Evolutionary conservation across 2,797 vertebrate species (phyloP), one percentile per base, ranked within the genome.

Genomic region (Gymnocypris eckloni): DNA sequence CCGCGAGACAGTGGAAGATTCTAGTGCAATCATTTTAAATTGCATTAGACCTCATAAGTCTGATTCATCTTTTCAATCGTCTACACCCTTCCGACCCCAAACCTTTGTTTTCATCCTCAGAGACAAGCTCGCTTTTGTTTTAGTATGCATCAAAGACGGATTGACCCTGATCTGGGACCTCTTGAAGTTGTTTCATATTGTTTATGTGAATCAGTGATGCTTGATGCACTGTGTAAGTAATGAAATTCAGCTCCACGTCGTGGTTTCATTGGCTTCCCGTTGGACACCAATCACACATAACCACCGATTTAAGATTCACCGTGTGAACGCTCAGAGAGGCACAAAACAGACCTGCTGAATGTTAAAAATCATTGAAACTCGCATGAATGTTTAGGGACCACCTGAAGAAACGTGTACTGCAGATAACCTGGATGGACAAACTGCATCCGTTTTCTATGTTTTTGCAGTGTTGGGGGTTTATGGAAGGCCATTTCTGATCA

Each of bases 181-280:
- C 75, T 78, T 82, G 33, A 86, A 86, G 87, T 50, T 52, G 48
- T 52, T 79, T 82, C 33, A 59, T 80, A 45, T 69, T 86, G 83
- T 88, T 83, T 79, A 79, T 48, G 20, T 56, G 28, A 52, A 56
- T 37, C 41, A 2, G 41, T 61, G 16, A 37, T 67, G 73, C 52
- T 83, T 73, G 48, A 50, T 66, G 9, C 48, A 48, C 66, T 20
- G 52, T 33, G 52, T 64, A 80, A 81, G 79, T 81, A 80, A 85
- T 81, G 61, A 86, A 78, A 83, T 86, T 86, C 78, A 78, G 77
- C 12, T 71, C 22, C 56, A 83, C 10, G 61, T 28, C 15, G 22
- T n/a, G 76, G 56, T 41, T 87, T 83, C 75, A 86, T 79, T 89
- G 87, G 81, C 86, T 69, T 73, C 76, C 71, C 54, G 50, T 56